Base-by-base conservation (phyloP, 2,888 invertebrate species). In the Adelognathus sp. region DNA sequence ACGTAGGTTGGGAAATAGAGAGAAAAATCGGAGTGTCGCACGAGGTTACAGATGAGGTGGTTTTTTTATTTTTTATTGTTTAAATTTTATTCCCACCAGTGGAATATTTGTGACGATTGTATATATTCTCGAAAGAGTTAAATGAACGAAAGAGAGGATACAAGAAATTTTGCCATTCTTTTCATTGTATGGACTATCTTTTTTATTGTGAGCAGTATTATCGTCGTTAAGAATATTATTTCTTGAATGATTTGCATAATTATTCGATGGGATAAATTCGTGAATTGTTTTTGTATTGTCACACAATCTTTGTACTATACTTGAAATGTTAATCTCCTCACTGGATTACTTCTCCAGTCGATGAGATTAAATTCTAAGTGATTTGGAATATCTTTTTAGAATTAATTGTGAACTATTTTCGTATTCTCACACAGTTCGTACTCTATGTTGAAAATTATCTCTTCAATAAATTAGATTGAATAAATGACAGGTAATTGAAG, bases 1-100 rank as follows among this genome's bases (percentile, higher is more conserved):
- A 64, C 50, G 33, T 50, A 52, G 14, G 50, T 64, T 36, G 24
- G 9, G 24, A 24, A 50, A 64, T 46, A 24, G 36, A 64, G 50
- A 6, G 29, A 27, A 9, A 18, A 24, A 6, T 24, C 39, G 16
- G 24, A 50, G 46, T 11, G 24, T 18, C 63, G 29, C n/a, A 33
- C 64, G 24, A 27, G 50, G 50, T 52, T 21, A 33, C 50, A 50
- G 33, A 14, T 64, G 16, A 21, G 4, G 31, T 33, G 50, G 14
- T 44, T 11, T 41, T 11, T 31, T 21, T 16, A 18, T 50, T 24
- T 11, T 46, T 50, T 50, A 24, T 24, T 18, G 16, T 4, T n/a
- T 50, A 0, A 18, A 21, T 11, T 63, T 46, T 21, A n/a, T 33
- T 31, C 16, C 46, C 14, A 4, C 14, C 21, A 46, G 46, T n/a